phyloP scores from a whole-genome alignment of 2,888 invertebrate species.

The Phytoseiulus persimilis region DNA sequence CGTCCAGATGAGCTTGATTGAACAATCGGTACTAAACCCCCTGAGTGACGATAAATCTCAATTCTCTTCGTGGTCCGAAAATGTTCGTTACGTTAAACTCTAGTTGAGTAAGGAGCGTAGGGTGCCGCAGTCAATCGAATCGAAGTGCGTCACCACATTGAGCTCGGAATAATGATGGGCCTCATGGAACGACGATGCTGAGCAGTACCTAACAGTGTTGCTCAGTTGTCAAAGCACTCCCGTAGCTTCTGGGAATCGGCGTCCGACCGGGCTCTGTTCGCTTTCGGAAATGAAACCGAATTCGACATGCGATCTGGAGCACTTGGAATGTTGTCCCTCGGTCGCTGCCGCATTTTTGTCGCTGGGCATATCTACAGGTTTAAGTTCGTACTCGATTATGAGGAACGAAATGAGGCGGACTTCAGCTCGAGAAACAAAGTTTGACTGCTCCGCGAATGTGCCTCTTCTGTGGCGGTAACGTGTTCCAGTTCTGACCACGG shows the following conservation, averaged over 20 bases:
- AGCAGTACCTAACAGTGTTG: not conserved
- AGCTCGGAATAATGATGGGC: not conserved
- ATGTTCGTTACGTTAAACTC: constrained; percentile 80
- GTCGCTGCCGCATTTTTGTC: too few relatives aligned
- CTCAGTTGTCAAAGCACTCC: not conserved
- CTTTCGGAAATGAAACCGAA: not conserved
- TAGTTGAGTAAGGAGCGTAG: constrained; percentile 56
- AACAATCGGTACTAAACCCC: constrained; percentile 53
- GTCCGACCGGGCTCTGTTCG: not conserved
- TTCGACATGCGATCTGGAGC: too few relatives aligned
- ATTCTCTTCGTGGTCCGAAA: too few relatives aligned
- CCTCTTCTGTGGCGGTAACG: too few relatives aligned
- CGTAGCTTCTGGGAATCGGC: not conserved
- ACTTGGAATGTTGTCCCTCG: too few relatives aligned
- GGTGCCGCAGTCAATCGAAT: not conserved
- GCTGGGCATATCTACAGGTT: too few relatives aligned
- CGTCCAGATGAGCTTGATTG: constrained; percentile 55
- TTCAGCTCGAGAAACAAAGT: too few relatives aligned
- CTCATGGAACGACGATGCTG: not conserved
- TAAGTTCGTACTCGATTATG: too few relatives aligned
- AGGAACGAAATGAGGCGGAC: too few relatives aligned
- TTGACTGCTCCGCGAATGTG: too few relatives aligned
- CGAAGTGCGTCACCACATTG: not conserved
- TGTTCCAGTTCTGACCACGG: too few relatives aligned
- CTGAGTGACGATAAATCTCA: too few relatives aligned